These are phyloP conservation scores for Acanthopleura granulata DNA, from an alignment of 2,888 invertebrate genomes.

Conservation along the genomic window DNA sequence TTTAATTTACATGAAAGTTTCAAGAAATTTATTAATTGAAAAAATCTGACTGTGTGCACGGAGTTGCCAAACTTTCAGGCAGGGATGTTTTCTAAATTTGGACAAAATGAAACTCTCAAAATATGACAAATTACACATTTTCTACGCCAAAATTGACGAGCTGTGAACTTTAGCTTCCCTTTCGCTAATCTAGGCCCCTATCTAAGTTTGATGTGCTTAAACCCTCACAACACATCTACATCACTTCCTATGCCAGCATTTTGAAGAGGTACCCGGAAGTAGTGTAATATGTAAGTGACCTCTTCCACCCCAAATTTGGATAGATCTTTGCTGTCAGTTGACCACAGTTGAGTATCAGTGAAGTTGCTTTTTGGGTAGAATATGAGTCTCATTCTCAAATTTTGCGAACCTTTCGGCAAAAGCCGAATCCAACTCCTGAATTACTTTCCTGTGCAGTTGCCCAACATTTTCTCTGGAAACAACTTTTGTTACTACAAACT, in stretches of 20 bases:
- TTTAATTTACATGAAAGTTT: too few species aligned
- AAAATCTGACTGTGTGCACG: too few species aligned
- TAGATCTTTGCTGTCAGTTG: neutral
- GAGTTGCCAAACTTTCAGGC: too few species aligned
- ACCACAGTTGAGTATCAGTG: neutral
- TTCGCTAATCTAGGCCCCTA: neutral
- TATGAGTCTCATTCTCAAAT: neutral
- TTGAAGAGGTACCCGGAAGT: neutral
- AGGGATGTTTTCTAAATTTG: too few species aligned
- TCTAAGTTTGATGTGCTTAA: neutral
- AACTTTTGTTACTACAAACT: neutral
- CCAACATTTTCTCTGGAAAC: neutral
- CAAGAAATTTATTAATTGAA: too few species aligned
- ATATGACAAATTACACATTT: too few species aligned
- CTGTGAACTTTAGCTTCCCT: neutral
- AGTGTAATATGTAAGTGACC: neutral
- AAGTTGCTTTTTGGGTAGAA: neutral
- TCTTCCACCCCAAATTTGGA: neutral
- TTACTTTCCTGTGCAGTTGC: neutral
- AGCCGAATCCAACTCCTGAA: neutral
- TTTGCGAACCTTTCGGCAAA: neutral
- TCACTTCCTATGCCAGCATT: slow-evolving; percentile 12
- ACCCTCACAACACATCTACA: slow-evolving; percentile 5
- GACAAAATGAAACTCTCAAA: too few species aligned
- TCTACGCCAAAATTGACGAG: neutral